Evolutionary conservation across 2,797 vertebrate species (phyloP).

Genomic region (Leptoclinus maculatus): DNA sequence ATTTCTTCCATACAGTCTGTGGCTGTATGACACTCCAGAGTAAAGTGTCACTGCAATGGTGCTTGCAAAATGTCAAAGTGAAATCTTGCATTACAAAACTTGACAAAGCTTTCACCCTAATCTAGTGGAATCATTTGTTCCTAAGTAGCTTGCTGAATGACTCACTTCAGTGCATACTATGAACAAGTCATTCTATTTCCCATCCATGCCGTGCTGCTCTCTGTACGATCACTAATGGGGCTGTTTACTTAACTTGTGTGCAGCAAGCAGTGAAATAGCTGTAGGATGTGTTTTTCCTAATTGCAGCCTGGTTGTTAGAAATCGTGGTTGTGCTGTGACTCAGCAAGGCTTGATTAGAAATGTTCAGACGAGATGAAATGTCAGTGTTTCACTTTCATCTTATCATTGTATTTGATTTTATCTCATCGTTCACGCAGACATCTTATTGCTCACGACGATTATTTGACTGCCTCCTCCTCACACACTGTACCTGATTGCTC

Average conservation of each 20-base stretch:
- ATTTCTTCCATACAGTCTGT: not conserved
- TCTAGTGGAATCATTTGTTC: constrained; percentile 3
- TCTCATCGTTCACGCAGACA: not conserved
- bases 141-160: not conserved
- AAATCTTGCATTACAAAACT: not conserved
- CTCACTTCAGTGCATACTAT: not conserved
- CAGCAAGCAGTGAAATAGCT: constrained; percentile 4
- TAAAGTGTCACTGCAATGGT: not conserved
- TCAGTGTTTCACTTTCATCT: constrained; percentile 24
- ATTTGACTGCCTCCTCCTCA: not conserved
- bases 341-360: constrained; percentile 41
- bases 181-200: not conserved
- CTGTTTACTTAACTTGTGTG: constrained; percentile 20
- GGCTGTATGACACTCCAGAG: not conserved
- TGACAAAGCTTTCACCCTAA: not conserved
- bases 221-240: constrained; percentile 14
- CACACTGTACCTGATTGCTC: not conserved
- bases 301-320: constrained; percentile 10
- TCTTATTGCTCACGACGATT: not conserved
- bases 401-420: not conserved
- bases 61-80: not conserved
- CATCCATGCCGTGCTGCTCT: constrained; percentile 1
- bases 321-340: constrained; percentile 27
- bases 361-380: constrained; percentile 22
- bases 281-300: constrained; percentile 19